Conservation (phyloP, 2,888 invertebrate species). For the Allygus modestus region DNA sequence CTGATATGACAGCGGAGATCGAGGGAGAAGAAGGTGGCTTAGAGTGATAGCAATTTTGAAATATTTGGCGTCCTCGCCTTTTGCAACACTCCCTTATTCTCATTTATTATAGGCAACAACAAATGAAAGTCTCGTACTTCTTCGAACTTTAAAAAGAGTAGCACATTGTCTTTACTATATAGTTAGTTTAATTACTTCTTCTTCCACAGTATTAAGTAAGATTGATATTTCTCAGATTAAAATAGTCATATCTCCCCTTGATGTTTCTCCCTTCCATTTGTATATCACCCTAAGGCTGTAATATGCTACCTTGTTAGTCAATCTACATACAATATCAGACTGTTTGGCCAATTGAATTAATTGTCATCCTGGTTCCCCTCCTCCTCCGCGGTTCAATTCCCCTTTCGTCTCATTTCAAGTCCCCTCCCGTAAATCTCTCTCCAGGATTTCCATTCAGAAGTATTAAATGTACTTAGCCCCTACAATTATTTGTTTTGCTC, state of each 20-base stretch:
- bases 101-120: no score
- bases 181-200: no score
- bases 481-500: constrained; percentile 11
- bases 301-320: not conserved
- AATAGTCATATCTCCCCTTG: not conserved
- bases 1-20: no score
- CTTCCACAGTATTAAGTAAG: no score
- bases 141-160: no score
- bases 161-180: no score
- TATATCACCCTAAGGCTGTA: not conserved
- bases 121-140: no score
- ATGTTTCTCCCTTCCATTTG: not conserved
- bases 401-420: not conserved
- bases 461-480: constrained; percentile 11
- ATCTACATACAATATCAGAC: constrained; percentile 29
- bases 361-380: not conserved
- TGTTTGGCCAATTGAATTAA: constrained; percentile 35
- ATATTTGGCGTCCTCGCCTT: no score
- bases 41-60: no score
- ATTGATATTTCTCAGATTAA: no score
- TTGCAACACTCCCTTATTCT: no score
- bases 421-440: constrained; percentile 1
- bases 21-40: no score
- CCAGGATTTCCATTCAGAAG: not conserved
- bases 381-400: not conserved